phyloP scores from a whole-genome alignment of 2,113 vertebrate genomes.

The Alethe diademata region DNA sequence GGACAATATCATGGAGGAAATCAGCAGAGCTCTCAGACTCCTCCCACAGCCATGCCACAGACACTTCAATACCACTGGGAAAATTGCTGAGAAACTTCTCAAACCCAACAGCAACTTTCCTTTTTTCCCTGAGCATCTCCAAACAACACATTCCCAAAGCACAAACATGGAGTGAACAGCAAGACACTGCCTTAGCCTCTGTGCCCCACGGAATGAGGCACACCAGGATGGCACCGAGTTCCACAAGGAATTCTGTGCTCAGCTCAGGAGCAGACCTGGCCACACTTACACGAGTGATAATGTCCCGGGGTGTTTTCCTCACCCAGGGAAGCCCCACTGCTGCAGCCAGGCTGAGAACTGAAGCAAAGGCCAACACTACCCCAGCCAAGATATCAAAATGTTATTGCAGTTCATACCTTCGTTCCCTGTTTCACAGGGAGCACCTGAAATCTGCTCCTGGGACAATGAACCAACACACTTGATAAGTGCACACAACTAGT shows the following conservation, averaged over 20 bases:
- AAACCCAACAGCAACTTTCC: neutral
- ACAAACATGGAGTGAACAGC: accelerated
- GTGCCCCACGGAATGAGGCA: accelerated
- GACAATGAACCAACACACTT: accelerated
- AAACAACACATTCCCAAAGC: neutral
- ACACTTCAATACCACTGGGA: accelerated
- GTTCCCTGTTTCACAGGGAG: accelerated
- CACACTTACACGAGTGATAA: accelerated
- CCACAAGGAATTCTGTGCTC: neutral
- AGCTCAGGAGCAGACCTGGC: neutral
- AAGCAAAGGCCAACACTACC: accelerated
- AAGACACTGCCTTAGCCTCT: accelerated
- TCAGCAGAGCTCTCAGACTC: accelerated
- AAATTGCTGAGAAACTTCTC: neutral
- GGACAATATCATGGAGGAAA: neutral
- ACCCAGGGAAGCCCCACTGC: neutral
- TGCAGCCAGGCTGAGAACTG: accelerated
- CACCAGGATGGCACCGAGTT: accelerated
- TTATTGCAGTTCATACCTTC: accelerated
- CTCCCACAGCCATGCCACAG: neutral
- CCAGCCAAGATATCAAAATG: accelerated
- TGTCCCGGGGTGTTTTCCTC: accelerated
- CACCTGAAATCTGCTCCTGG: accelerated
- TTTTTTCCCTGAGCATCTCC: neutral
- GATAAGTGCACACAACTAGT: accelerated